A percentile compares a stretch with the other conserved stretches of the same genome.
Conservation (phyloP, 1,140 invertebrate genomes). For the Elysia chlorotica region DNA sequence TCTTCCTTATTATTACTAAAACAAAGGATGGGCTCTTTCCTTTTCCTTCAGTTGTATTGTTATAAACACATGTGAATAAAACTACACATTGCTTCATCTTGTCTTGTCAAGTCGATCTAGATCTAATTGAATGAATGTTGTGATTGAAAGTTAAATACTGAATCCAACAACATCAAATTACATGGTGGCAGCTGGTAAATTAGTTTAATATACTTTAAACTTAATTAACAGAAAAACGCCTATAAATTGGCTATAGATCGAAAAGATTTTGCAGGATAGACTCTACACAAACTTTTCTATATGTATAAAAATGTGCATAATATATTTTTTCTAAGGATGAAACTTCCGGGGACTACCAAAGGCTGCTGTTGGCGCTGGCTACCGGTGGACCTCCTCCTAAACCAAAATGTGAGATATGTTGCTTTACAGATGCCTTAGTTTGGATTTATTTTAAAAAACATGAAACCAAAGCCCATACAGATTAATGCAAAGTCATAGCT, state of each 20-base stretch:
- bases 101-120: too few relatives aligned
- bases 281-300: neutral
- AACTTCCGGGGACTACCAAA: constrained; percentile 47
- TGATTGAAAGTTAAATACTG: too few relatives aligned
- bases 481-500: too few relatives aligned
- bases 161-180: too few relatives aligned
- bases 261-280: neutral
- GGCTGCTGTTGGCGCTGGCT: constrained; percentile 43
- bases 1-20: too few relatives aligned
- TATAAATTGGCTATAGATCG: neutral
- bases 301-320: neutral
- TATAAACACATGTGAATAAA: too few relatives aligned
- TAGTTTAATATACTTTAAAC: neutral
- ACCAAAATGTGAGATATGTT: constrained; percentile 50
- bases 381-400: constrained; percentile 47
- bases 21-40: too few relatives aligned
- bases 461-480: too few relatives aligned
- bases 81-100: too few relatives aligned
- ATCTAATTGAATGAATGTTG: too few relatives aligned
- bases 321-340: constrained; percentile 53
- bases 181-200: neutral
- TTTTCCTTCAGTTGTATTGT: too few relatives aligned
- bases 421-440: neutral
- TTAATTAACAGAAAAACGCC: neutral
- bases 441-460: too few relatives aligned